phyloP scores from a whole-genome alignment of 1,140 invertebrate genomes.

The Melitaea cinxia region DNA sequence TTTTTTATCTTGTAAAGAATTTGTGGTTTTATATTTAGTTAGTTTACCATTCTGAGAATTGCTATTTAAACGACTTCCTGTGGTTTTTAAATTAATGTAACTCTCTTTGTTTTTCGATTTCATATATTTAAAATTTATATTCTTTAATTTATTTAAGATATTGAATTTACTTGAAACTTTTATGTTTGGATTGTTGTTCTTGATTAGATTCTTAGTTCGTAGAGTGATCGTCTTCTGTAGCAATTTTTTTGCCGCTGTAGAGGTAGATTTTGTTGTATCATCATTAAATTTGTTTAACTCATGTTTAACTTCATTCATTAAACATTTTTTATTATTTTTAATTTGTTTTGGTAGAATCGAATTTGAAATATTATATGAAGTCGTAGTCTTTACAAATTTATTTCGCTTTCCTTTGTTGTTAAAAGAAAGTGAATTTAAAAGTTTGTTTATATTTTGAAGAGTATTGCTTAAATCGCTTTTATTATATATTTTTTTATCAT shows the following conservation, averaged over 20 bases:
- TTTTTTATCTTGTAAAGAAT: not conserved
- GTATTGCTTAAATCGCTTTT: not conserved
- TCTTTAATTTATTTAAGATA: not conserved
- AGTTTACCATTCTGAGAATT: not conserved
- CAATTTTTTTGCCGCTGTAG: too few species aligned
- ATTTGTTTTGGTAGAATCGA: not conserved
- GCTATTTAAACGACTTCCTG: too few species aligned
- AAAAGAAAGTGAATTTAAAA: not conserved
- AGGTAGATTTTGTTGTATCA: too few species aligned
- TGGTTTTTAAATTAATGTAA: too few species aligned
- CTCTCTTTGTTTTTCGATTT: not conserved
- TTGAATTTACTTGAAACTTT: not conserved
- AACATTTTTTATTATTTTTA: too few species aligned
- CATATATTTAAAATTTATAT: not conserved
- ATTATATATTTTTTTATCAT: not conserved
- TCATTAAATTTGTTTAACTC: too few species aligned
- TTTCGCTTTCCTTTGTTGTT: not conserved
- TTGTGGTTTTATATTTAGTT: not conserved
- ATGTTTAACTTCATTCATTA: too few species aligned
- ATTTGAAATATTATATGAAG: not conserved
- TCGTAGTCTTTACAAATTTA: not conserved
- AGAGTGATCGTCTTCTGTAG: too few species aligned
- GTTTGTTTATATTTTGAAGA: not conserved
- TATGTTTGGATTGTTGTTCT: not conserved
- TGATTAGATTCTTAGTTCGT: too few species aligned